Base-by-base conservation (phyloP, 2,797 vertebrate genomes). In the Melanotaenia parkinsoni region DNA sequence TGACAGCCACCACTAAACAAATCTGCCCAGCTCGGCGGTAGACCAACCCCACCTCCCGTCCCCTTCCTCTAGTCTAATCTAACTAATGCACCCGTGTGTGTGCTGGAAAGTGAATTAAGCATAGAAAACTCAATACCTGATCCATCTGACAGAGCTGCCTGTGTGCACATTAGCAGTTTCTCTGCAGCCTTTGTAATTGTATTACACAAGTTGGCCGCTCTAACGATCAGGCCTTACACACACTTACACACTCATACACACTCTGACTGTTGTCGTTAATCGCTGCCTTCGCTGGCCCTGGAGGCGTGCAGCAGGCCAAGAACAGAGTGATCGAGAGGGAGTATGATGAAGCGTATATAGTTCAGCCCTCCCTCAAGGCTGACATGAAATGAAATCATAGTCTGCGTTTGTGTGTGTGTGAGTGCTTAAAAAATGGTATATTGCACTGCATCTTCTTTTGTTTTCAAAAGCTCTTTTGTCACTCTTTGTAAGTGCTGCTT, bases 81-180 rank as follows among this genome's bases (percentile, higher is more conserved):
- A 94, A 95, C 95, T 98, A 97, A 98, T 97, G 96, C 94, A 95
- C 95, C 94, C 93, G 82, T 96, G 96, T 94, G 96, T 95, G 95
- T 93, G 93, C 91, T 91, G 90, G 96, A 98, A 98, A 97, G 95
- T 97, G 96, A 97, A 95, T 95, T 98, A 97, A 97, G 94, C 92
- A 91, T 89, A 92, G 94, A 96, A 95, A 96, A 96, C 96, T 96
- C 96, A 97, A 96, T 98, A 97, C 96, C 95, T 96, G 95, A 94
- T 95, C 95, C 95, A 93, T 96, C 95, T 95, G 96, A 95, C 95
- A 88, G 89, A 89, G 95, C 93, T 93, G 95, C 95, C 95, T 90
- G 93, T 93, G 92, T 95, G 94, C 93, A 90, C 95, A 96, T 97
- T 96, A 96, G 95, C 94, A 96, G 95, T 96, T 96, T 93, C 95